Percentiles rank a stretch among this genome's conserved stretches.
Conservation (phyloP, 1,140 invertebrate species). For the Camponotus vicinus region DNA sequence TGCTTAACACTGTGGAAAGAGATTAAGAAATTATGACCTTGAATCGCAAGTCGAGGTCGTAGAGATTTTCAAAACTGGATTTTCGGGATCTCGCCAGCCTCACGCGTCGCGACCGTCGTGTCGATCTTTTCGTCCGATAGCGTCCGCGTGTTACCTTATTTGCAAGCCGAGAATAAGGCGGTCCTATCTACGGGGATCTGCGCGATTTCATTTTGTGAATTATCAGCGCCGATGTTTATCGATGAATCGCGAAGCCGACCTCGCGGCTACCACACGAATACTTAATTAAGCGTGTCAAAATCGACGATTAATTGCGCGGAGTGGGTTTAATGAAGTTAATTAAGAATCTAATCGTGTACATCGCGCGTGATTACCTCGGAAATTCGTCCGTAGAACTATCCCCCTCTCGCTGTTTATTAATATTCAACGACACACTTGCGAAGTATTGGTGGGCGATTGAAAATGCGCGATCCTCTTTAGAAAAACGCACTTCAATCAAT, state of each 20-base stretch:
- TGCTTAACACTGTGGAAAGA: neutral
- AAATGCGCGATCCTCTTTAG: neutral
- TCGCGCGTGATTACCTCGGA: neutral
- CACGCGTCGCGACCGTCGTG: conserved; percentile 12
- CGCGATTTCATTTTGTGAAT: conserved; percentile 34
- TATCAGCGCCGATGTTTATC: conserved; percentile 2
- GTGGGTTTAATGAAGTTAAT: conserved; percentile 50
- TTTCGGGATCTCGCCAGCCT: conserved; percentile 26
- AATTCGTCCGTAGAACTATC: neutral
- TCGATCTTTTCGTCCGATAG: conserved; percentile 21
- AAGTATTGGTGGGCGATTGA: neutral
- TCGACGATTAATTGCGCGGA: conserved; percentile 10
- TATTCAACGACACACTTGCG: conserved; percentile 23
- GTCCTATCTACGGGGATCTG: conserved; percentile 1
- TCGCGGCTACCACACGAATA: conserved; percentile 13
- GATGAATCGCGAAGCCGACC: neutral
- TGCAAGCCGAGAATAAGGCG: conserved; percentile 12
- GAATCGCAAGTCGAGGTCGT: neutral
- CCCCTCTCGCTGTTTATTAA: conserved; percentile 24
- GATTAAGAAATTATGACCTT: neutral
- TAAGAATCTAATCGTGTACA: conserved; percentile 26
- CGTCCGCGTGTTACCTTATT: conserved; percentile 15
- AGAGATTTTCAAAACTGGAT: conserved; percentile 19
- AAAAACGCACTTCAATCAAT: conserved; percentile 51
- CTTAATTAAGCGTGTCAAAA: conserved; percentile 58